Evolutionary conservation across 2,888 invertebrate genomes (phyloP), one percentile per base, ranked within the genome.

Genomic region (Drosophila tanythrix): DNA sequence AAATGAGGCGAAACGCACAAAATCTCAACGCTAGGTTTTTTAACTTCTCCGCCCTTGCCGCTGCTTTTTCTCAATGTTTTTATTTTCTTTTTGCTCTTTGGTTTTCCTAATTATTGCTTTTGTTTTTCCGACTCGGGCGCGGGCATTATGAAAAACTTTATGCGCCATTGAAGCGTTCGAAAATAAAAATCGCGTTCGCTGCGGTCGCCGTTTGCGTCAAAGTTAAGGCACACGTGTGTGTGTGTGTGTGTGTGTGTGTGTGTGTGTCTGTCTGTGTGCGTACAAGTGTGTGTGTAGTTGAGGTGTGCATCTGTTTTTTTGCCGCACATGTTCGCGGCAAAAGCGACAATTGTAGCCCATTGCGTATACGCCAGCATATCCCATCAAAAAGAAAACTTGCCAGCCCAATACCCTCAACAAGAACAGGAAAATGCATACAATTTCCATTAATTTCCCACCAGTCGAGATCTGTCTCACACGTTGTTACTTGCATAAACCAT

Each of bases 1-100:
- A 89, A 91, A 91, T 91, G 92, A 91, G 89, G 91, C 92, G 91
- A 83, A 89, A 89, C 92, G 89, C 63, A 65, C 70, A 76, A 77
- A 70, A 71, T 76, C 79, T 75, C 27, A 56, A 36, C 75, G 63
- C 66, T 61, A 70, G 63, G 70, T 78, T 85, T 74, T 82, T 82
- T 74, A 73, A 71, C 74, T 71, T 63, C 62, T 57, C 75, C 65
- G 79, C 81, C 72, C 72, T 81, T 72, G 84, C 62, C 65, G 66
- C 69, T 69, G 48, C 43, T 50, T 60, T 57, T 63, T 38, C 55
- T 36, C 51, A 29, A 56, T 66, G 21, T 36, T 52, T 63, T 67
- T 36, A 33, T 46, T 53, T 48, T 65, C 64, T 64, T 46, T 43
- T 48, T 11, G 59, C 36, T 59, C 21, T 38, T 48, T 58, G 51